These are phyloP conservation scores for Microtus pennsylvanicus DNA, from an alignment of 2,113 vertebrate species.

Conservation along the genomic window DNA sequence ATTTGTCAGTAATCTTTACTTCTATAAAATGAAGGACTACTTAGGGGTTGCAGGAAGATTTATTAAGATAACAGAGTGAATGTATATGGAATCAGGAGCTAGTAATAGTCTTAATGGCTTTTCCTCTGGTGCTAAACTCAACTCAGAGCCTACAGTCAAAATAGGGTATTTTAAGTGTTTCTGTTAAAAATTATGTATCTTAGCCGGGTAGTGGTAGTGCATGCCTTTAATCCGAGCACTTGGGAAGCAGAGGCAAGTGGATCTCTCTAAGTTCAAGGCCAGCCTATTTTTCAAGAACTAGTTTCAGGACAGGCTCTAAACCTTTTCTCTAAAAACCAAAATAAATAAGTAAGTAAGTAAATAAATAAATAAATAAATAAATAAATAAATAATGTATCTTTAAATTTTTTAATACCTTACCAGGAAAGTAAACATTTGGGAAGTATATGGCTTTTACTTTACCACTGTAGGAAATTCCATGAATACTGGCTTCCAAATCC, in stretches of 20 bases:
- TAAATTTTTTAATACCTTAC: not conserved
- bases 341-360: too few relatives aligned
- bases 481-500: not conserved
- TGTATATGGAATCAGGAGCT: not conserved
- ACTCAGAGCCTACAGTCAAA: not conserved
- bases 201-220: not conserved
- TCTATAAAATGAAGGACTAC: not conserved
- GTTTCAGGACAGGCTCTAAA: too few relatives aligned
- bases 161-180: conserved; percentile 13
- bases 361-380: too few relatives aligned
- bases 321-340: too few relatives aligned
- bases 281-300: too few relatives aligned
- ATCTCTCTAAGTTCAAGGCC: too few relatives aligned
- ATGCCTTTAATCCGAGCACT: too few relatives aligned
- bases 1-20: not conserved
- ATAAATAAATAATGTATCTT: not conserved
- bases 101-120: not conserved
- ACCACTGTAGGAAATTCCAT: not conserved
- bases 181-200: not conserved
- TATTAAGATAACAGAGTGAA: not conserved
- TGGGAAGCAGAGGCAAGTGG: too few relatives aligned
- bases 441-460: conserved; percentile 50
- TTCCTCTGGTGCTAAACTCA: not conserved
- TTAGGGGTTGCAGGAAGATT: not conserved
- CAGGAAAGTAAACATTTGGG: not conserved